Conservation (phyloP, 1,140 invertebrate species). For the Phymastichus coffea region DNA sequence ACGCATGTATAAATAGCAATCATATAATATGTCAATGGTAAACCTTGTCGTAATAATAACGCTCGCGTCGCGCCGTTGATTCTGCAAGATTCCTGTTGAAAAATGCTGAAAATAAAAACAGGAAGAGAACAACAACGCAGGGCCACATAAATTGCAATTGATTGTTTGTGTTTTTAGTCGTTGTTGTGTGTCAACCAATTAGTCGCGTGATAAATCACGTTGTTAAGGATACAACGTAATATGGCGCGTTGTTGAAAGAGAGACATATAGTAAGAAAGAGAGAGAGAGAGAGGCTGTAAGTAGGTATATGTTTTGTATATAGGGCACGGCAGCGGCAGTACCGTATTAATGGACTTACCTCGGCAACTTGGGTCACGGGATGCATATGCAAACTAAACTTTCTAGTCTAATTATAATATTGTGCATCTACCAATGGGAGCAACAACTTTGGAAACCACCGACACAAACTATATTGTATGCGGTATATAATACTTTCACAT, state of each 20-base stretch:
- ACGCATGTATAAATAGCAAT: no score
- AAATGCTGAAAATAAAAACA: constrained; percentile 13
- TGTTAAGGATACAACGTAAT: no score
- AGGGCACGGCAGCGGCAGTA: neutral
- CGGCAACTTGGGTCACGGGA: neutral
- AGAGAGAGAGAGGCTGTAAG: no score
- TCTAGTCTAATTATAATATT: constrained; percentile 20
- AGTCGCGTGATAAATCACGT: no score
- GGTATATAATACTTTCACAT: no score
- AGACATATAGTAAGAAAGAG: no score
- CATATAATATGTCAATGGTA: no score
- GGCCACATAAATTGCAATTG: no score
- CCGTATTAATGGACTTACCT: constrained; percentile 19
- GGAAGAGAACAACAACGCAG: constrained; percentile 3
- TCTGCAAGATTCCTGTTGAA: constrained; percentile 8
- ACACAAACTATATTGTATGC: constrained; percentile 1
- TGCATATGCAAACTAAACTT: neutral
- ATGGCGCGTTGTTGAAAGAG: no score
- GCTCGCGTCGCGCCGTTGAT: neutral
- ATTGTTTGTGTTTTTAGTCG: no score
- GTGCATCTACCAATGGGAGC: constrained; percentile 53
- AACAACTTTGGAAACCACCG: constrained; percentile 44
- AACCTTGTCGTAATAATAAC: neutral
- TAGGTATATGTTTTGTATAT: no score
- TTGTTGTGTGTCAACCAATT: no score